Conservation (phyloP, 2,113 vertebrate species). For the Limanda limanda region DNA sequence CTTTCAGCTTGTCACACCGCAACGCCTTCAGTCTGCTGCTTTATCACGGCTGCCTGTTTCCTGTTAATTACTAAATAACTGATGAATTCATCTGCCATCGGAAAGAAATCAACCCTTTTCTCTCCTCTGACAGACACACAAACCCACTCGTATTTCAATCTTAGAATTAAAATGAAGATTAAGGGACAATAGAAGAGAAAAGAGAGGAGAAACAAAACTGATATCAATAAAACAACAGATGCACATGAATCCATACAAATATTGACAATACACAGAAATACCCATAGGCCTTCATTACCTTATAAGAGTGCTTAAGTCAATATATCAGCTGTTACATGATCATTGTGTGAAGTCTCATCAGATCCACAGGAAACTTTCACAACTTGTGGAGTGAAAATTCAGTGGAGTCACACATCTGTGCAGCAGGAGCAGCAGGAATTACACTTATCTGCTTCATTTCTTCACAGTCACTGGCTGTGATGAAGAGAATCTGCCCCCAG, state of each 20-base stretch:
- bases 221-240: too few species aligned
- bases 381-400: too few species aligned
- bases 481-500: neutral
- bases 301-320: too few species aligned
- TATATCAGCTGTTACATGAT: too few species aligned
- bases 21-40: slow-evolving; percentile 62
- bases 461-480: neutral
- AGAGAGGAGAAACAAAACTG: neutral
- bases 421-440: too few species aligned
- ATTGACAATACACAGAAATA: neutral
- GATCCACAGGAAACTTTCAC: too few species aligned
- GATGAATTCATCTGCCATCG: slow-evolving; percentile 47
- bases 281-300: too few species aligned
- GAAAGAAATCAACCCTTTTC: neutral
- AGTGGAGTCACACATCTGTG: too few species aligned
- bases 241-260: neutral
- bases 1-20: slow-evolving; percentile 64
- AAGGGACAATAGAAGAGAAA: neutral
- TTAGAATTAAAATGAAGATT: neutral
- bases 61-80: slow-evolving; percentile 70
- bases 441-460: too few species aligned
- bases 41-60: slow-evolving; percentile 59
- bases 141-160: too few species aligned
- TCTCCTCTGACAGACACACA: neutral
- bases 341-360: too few species aligned